Percentiles rank a stretch among this genome's conserved stretches.
Conservation (phyloP, 2,113 vertebrate genomes). For the Caloenas nicobarica region DNA sequence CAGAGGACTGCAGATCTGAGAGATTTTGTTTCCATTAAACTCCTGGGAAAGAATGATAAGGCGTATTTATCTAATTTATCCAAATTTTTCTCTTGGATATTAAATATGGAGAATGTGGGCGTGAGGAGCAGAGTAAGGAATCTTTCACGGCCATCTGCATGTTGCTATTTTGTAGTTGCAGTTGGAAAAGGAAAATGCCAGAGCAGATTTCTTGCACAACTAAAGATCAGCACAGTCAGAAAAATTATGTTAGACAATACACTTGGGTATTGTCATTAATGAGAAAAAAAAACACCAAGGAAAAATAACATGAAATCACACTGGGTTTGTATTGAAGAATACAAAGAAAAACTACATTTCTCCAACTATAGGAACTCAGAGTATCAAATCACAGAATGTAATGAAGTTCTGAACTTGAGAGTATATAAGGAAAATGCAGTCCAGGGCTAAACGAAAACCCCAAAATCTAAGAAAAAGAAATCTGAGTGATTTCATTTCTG, state of each 20-base stretch:
- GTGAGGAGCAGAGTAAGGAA: background rate
- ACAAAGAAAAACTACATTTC: background rate
- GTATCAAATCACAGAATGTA: background rate
- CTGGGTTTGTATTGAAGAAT: background rate
- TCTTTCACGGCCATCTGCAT: fast-evolving
- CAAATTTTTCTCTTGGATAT: background rate
- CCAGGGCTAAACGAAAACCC: background rate
- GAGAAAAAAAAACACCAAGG: background rate
- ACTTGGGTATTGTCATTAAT: background rate
- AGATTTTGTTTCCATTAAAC: background rate
- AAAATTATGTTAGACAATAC: background rate
- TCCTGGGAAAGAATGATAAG: background rate
- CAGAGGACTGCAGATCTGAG: background rate
- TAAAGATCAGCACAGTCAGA: background rate
- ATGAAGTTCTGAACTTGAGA: background rate
- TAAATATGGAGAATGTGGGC: background rate
- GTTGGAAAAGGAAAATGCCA: background rate
- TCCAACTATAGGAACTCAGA: background rate
- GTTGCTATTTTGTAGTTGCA: background rate
- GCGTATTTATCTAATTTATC: background rate
- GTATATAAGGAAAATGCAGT: background rate
- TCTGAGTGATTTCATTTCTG: background rate
- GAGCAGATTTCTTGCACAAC: background rate
- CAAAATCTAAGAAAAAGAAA: background rate
- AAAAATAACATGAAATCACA: background rate